Percentiles rank a stretch among this genome's conserved stretches.
These are phyloP conservation scores for Cryptophagus acutangulus DNA, from an alignment of 2,888 invertebrate species.

Conservation along the genomic window DNA sequence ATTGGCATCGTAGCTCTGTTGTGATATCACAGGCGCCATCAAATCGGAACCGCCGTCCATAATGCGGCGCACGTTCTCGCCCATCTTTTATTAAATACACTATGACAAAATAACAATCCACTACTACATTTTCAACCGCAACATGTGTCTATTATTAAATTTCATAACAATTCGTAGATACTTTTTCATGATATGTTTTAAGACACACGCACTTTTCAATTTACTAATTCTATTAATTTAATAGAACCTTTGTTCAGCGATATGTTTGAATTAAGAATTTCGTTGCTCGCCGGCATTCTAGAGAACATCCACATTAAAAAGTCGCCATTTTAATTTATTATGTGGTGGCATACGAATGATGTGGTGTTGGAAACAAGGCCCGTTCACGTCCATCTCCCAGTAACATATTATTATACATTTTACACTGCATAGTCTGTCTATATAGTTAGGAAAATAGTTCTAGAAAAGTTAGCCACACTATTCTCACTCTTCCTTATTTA, in stretches of 20 bases:
- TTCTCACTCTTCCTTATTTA: no score
- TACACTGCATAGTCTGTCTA: constrained; percentile 28
- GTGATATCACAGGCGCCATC: constrained; percentile 40
- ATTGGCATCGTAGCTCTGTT: constrained; percentile 43
- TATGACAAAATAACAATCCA: no score
- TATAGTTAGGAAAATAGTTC: no score
- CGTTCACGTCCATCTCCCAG: constrained; percentile 40
- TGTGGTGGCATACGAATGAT: constrained; percentile 23
- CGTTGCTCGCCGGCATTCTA: constrained; percentile 27
- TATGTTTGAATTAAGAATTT: constrained; percentile 33
- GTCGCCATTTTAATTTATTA: constrained; percentile 20
- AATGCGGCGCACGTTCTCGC: constrained; percentile 31
- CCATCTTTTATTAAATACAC: no score
- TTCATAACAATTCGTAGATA: constrained; percentile 18
- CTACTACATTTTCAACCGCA: no score
- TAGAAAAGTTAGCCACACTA: no score
- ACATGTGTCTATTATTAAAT: no score
- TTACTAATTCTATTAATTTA: no score
- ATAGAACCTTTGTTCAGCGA: constrained; percentile 31
- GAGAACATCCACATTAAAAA: constrained; percentile 10
- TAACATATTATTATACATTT: constrained; percentile 29
- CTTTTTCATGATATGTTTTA: constrained; percentile 30
- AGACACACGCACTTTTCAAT: constrained; percentile 14
- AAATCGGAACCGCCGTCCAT: constrained; percentile 36
- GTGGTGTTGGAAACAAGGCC: constrained; percentile 39